Evolutionary conservation across 2,888 invertebrate genomes (phyloP), one percentile per base, ranked within the genome.

Genomic region (Ennomos fuscantarius): DNA sequence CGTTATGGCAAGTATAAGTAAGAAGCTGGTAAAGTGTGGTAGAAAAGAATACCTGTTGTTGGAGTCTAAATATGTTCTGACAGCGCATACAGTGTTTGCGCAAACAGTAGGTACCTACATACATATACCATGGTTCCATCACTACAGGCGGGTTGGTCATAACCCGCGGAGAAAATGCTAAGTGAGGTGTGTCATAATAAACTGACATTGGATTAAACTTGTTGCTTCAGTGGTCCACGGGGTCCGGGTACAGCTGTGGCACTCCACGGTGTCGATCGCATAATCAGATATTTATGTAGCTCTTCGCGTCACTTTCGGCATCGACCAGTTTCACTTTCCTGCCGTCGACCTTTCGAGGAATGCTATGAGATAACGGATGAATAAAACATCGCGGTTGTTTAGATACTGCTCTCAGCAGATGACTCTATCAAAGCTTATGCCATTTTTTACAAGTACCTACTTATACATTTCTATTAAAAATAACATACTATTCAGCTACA

Each of bases 311-410:
- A 84, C 82, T 87, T 86, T 89, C 83, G 82, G 82, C 78, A 74
- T 79, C 75, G 70, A 79, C 78, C 81, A 82, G 84, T 90, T 89
- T 90, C 89, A 87, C 90, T 91, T 90, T 89, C 79, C 75, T 86
- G 82, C 77, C 79, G 84, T 79, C 81, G 85, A 87, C 87, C 87
- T 89, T 88, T 87, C 66, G 73, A 74, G 79, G 86, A 86, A 85
- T 88, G 81, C 71, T 76, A 74, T 74, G 80, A 84, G 81, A 86
- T 86, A 85, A 86, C 81, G 62, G 72, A 84, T 83, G 81, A 85
- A 83, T 84, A 82, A 81, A 83, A 81, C 79, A 84, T 86, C 55
- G 54, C 58, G 65, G 67, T 66, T 62, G 55, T 57, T 68, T 62
- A 60, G 55, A 57, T 24, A 31, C 31, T 40, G 44, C 39, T 51